Evolutionary conservation across 1,140 invertebrate species (phyloP), one percentile per base, ranked within the genome.

Genomic region (Arion vulgaris): DNA sequence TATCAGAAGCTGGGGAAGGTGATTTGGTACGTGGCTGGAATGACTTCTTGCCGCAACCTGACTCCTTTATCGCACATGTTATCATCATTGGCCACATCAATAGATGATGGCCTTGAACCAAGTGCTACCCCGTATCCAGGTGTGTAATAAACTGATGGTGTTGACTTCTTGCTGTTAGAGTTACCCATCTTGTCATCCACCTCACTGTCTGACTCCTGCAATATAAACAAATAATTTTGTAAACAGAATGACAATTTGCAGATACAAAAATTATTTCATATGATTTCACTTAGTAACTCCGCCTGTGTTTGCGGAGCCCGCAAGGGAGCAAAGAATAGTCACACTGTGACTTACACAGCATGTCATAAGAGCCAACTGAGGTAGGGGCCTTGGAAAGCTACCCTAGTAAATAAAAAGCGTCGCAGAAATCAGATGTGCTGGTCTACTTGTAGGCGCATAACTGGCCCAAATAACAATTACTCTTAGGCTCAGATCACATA

Each of bases 161-260:
- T 68, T 45, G 49, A 39, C 49, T 81, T 66, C 38, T 79, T 68
- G 73, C 80, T 81, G 62, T 81, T 26, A 66, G 73, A 62, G 53
- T 87, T 85, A 57, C 86, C 86, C 86, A 86, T 86, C 57, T 84
- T 80, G 26, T 82, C 84, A 74, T 84, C 80, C 53, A 84, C 81
- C 41, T 80, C 81, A 85, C 84, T 85, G 77, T 87, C 86, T 38
- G 78, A 79, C 53, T 84, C 86, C 86, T 87, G 36, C 82, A 32
- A 82, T 71, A 28, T 32, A 72, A 79, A 79, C 5, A n/a, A 66
- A 23, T 26, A 0, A 79, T 5, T 9, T 57, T 38, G 15, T 15
- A 57, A 34, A 49, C 5, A 38, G 2, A 19, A n/a, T 19, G 4
- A 11, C 7, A 34, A 71, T 36, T 32, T 71, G 26, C 23, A 5